Evolutionary conservation across 2,797 vertebrate genomes (phyloP), one percentile per base, ranked within the genome.

Genomic region (Galagoides demidoff): DNA sequence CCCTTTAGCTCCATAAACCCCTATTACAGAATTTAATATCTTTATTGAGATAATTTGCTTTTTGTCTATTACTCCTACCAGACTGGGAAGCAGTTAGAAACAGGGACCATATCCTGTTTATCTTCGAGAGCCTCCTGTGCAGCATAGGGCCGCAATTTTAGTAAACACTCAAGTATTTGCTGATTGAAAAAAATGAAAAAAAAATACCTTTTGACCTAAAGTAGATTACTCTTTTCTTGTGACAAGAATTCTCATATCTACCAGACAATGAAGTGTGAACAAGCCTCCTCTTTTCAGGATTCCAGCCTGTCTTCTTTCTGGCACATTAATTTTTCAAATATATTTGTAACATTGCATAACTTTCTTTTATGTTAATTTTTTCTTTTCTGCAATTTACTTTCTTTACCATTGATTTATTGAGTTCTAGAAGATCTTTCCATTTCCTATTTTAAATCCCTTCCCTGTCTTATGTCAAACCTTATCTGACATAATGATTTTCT

Each of bases 281-380:
- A 87, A 94, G 55, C 11, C 3, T n/a, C 20, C 17, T 95, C 27
- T 68, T 71, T 85, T 93, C 22, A 91, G 13, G 20, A 85, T 89
- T 87, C 27, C 13, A 68, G 16, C 4, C 85, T n/a, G 25, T 52
- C 39, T 78, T 63, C 25, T 85, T 59, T 70, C 29, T 87, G 70
- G 82, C 31, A 78, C 16, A 78, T 79, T 71, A 73, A 66, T 94
- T 92, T 64, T 79, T 96, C 52, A 83, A 74, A 61, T 71, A 52
- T 29, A 79, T 96, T 95, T 89, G n/a, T 22, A 85, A 52, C 43
- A 61, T 77, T 59, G 8, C 3, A 43, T 37, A n/a, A 37, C 0
- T 92, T 57, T 82, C 11, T 45, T 95, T 87, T 83, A 7, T 43
- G 81, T 86, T 85, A 37, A 55, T 59, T 87, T 96, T 71, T 19